A percentile compares a stretch with the other conserved stretches of the same genome.
Conservation (phyloP, 2,888 invertebrate genomes). For the Lasioglossum marginatum region DNA sequence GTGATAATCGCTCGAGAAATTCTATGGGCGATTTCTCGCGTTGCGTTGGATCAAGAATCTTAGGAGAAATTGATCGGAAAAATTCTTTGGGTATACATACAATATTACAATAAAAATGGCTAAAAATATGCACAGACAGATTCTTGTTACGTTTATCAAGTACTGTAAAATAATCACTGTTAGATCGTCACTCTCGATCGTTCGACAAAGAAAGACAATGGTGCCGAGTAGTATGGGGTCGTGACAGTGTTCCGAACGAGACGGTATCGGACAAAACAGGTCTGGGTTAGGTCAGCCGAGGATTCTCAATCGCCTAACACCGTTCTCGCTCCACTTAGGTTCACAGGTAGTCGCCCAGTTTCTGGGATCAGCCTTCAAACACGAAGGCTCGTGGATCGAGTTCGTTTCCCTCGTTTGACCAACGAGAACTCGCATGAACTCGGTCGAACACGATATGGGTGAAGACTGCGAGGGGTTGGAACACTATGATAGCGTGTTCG, state of each 20-base stretch:
- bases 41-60: not conserved
- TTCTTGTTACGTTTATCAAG: too few species aligned
- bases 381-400: not conserved
- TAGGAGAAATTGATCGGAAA: not conserved
- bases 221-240: too few species aligned
- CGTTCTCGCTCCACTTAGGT: not conserved
- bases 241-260: not conserved
- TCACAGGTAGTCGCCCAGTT: slow-evolving; percentile 3
- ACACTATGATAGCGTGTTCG: not conserved
- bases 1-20: not conserved
- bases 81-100: too few species aligned
- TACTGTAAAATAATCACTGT: too few species aligned
- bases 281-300: not conserved
- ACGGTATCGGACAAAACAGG: not conserved
- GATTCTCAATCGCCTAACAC: not conserved
- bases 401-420: not conserved
- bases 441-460: not conserved
- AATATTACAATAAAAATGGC: too few species aligned
- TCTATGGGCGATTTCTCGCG: not conserved
- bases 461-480: not conserved
- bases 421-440: not conserved
- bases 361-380: not conserved
- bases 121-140: too few species aligned
- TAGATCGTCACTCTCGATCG: too few species aligned
- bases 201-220: too few species aligned